These are phyloP conservation scores for Folsomia manolachei DNA, from an alignment of 2,888 invertebrate species.

Conservation along the genomic window DNA sequence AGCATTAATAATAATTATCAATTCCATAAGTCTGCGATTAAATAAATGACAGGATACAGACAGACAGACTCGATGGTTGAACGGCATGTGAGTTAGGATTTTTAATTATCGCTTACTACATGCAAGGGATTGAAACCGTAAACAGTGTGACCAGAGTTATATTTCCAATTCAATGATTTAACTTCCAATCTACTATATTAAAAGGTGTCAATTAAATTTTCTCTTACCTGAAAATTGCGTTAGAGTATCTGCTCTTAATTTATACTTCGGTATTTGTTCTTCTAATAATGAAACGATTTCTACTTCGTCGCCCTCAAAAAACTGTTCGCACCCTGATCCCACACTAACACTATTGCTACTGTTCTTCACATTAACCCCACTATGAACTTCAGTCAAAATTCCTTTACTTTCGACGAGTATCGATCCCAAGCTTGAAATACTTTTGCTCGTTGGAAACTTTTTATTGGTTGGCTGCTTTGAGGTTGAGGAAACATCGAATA, in stretches of 20 bases:
- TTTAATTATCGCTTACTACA: too few species aligned
- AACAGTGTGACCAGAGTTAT: too few species aligned
- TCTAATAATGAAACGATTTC: slow-evolving; percentile 92
- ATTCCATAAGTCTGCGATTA: too few species aligned
- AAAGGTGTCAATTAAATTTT: not conserved
- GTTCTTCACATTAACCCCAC: slow-evolving; percentile 13
- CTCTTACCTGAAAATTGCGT: slow-evolving; percentile 84
- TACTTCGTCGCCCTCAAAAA: slow-evolving; percentile 72
- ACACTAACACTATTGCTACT: slow-evolving; percentile 17
- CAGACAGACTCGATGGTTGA: too few species aligned
- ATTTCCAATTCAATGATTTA: too few species aligned
- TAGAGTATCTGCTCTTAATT: slow-evolving; percentile 86
- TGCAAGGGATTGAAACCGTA: too few species aligned
- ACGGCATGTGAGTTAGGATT: too few species aligned
- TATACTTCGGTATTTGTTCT: slow-evolving; percentile 92
- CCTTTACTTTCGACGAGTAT: slow-evolving; percentile 37
- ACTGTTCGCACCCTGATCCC: slow-evolving; percentile 65
- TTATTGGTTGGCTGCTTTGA: slow-evolving; percentile 14
- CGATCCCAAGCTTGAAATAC: slow-evolving; percentile 40
- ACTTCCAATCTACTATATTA: too few species aligned
- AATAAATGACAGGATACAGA: too few species aligned
- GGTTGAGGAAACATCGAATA: slow-evolving; percentile 19
- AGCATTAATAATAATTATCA: too few species aligned
- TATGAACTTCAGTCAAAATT: slow-evolving; percentile 42
- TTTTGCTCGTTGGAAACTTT: slow-evolving; percentile 41